Evolutionary conservation across 2,113 vertebrate species (phyloP).

Genomic region (Calyptomena viridis): DNA sequence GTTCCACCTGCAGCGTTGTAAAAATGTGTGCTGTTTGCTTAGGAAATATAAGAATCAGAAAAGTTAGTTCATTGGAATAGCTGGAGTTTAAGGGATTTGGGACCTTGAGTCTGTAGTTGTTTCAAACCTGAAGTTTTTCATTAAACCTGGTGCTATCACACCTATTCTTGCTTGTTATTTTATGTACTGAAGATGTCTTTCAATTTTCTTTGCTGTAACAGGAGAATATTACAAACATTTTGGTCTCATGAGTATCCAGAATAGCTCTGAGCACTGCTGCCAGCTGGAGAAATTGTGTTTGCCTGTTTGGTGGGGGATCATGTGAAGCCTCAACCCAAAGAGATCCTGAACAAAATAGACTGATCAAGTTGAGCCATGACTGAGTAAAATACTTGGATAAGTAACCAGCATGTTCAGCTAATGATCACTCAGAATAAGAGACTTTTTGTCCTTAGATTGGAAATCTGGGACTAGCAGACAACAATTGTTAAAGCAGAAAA

Average conservation of each 20-base stretch:
- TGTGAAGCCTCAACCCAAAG: neutral
- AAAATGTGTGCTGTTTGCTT: neutral
- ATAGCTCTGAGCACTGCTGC: neutral
- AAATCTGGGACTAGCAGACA: neutral
- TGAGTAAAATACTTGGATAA: neutral
- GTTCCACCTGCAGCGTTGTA: neutral
- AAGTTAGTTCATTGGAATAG: neutral
- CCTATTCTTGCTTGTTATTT: neutral
- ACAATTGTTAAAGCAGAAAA: neutral
- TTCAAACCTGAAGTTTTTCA: neutral
- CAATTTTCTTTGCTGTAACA: neutral
- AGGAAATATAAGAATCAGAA: neutral
- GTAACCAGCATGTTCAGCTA: neutral
- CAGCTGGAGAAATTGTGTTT: neutral
- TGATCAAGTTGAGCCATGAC: neutral
- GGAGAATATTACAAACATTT: neutral
- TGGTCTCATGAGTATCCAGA: neutral
- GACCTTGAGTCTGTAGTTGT: neutral
- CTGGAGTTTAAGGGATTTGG: rapidly evolving
- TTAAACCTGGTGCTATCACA: neutral
- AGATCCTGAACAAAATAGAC: neutral
- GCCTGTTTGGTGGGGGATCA: neutral
- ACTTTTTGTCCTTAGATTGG: neutral
- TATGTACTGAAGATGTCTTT: neutral
- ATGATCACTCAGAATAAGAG: rapidly evolving